Conservation (phyloP, 2,113 vertebrate genomes). For the Rafetus swinhoei region DNA sequence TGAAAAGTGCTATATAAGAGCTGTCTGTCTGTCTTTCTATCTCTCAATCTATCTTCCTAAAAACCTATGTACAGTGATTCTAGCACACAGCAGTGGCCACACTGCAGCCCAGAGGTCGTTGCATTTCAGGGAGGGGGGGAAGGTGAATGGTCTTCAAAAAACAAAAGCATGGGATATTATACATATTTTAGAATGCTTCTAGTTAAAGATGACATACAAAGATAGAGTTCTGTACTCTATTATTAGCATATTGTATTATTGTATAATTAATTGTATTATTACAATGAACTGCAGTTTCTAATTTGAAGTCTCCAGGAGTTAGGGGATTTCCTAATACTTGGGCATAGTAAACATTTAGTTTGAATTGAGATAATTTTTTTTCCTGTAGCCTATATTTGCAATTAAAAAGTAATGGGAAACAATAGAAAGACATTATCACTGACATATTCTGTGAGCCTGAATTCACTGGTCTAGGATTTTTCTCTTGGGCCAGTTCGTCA, state of each 20-base stretch:
- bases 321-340: not conserved
- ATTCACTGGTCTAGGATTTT: not conserved
- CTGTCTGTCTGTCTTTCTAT: not conserved
- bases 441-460: not conserved
- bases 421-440: not conserved
- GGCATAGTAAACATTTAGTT: not conserved
- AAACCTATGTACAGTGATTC: not conserved
- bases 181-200: not conserved
- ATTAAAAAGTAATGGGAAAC: not conserved
- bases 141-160: not conserved
- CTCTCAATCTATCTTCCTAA: conserved; percentile 23
- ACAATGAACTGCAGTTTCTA: not conserved
- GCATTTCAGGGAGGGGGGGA: not conserved
- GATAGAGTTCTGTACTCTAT: not conserved
- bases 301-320: not conserved
- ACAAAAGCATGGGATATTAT: not conserved
- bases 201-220: not conserved
- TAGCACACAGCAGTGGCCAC: conserved; percentile 22
- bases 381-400: not conserved
- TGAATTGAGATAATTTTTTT: not conserved
- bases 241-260: too few species aligned
- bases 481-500: not conserved
- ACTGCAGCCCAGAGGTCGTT: not conserved
- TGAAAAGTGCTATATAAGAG: not conserved
- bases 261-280: not conserved